Base-by-base conservation (phyloP, 1,140 invertebrate genomes). In the Trissolcus basalis region DNA sequence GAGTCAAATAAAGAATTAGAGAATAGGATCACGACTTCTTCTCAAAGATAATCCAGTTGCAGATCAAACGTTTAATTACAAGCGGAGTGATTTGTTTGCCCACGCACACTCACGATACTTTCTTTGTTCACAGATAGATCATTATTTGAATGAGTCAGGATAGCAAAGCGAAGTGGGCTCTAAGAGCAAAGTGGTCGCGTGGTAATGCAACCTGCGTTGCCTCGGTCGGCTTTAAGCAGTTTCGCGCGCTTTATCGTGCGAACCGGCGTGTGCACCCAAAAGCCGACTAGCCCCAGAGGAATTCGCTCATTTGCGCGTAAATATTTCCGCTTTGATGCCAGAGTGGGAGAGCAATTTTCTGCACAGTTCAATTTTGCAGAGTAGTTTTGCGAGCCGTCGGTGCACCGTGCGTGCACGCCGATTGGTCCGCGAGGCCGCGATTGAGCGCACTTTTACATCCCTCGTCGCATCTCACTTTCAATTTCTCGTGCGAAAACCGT, bases 301-400 rank as follows among this genome's bases (percentile, higher is more conserved):
- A 75, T 75, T 63, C 64, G 54, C 53, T 75, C 64, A 64, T 75
- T 64, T 75, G 48, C 72, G 54, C 59, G 48, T 63, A 64, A 64
- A 74, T 53, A 59, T 56, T 55, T 60, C 64, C 72, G 71, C 64
- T 68, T 63, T 48, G 53, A 27, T 3, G 15, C 27, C 12, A 33
- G 16, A 35, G 49, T 50, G 9, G 12, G 47, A 9, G 55, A 32
- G 55, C 45, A 55, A 70, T 61, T 61, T 70, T 70, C 67, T 44
- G 13, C 67, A 36, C 48, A 32, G 47, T 50, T 60, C 61, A 67
- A 60, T 73, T 73, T 56, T 41, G 36, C 70, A 7, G 60, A 59
- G 60, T 65, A 60, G 16, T 48, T 72, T 59, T 36, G 4, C 11
- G 39, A 19, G 44, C 54, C 35, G 8, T 27, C 19, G 16, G 35